Conservation (phyloP, 1,140 invertebrate species). For the Ooceraea biroi region DNA sequence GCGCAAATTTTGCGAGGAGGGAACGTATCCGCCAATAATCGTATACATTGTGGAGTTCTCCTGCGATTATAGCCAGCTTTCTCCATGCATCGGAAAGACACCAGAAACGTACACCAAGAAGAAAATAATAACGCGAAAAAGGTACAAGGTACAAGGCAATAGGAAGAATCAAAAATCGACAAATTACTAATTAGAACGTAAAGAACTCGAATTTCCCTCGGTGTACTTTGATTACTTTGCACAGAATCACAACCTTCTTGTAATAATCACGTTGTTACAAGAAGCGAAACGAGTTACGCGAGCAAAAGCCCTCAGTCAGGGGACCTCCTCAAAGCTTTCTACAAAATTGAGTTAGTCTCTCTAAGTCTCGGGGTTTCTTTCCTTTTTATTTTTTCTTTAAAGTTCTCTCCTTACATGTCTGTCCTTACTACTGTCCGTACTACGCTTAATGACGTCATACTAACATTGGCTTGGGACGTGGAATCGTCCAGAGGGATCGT, state of each 20-base stretch:
- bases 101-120: background rate
- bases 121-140: background rate
- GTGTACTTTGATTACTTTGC: background rate
- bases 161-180: background rate
- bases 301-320: too few relatives aligned
- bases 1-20: background rate
- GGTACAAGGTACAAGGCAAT: background rate
- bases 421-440: slow-evolving; percentile 13
- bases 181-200: background rate
- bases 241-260: background rate
- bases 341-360: too few relatives aligned
- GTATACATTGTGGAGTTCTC: background rate
- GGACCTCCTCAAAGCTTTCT: too few relatives aligned
- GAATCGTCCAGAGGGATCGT: slow-evolving; percentile 80
- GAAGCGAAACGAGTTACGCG: background rate
- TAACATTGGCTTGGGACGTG: slow-evolving; percentile 84
- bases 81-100: background rate
- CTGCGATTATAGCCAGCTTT: background rate
- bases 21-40: background rate
- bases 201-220: background rate
- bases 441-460: slow-evolving; percentile 78
- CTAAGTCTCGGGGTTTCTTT: background rate
- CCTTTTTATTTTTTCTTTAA: background rate
- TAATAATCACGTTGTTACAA: background rate
- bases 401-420: slow-evolving; percentile 26